Evolutionary conservation across 2,888 invertebrate genomes (phyloP), one percentile per base, ranked within the genome.

Genomic region (Microctonus brassicae): DNA sequence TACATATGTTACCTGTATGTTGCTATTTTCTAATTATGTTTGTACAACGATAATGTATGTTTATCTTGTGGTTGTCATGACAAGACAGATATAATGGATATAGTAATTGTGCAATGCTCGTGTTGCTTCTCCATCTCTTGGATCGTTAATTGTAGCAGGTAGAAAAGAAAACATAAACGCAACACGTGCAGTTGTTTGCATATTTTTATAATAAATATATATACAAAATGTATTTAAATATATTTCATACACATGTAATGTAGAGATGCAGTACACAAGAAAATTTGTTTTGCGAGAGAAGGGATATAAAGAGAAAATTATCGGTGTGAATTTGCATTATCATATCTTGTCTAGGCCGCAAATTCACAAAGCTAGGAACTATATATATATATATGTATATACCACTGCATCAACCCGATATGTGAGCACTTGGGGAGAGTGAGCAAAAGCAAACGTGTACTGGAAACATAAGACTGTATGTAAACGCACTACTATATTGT

Each of bases 281-380:
- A n/a, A n/a, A n/a, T n/a, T n/a, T n/a, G n/a, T n/a, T n/a, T n/a
- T n/a, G n/a, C n/a, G n/a, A n/a, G n/a, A n/a, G n/a, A n/a, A n/a
- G n/a, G n/a, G n/a, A n/a, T n/a, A n/a, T n/a, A n/a, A n/a, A n/a
- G n/a, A n/a, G n/a, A n/a, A n/a, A n/a, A n/a, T n/a, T n/a, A n/a
- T n/a, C 9, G 9, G 17, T 36, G 20, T 64, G 34, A 36, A 66
- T 73, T 70, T 75, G 73, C 75, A 81, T 81, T 79, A 80, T 80
- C 79, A 79, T 80, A 79, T 78, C 78, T 79, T 72, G 78, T 75
- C 77, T 76, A 75, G 76, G 75, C 80, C 78, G 72, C 79, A 79
- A 77, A 79, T 78, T 74, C 77, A 75, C 78, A 77, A 79, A 78
- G 77, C 77, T 78, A 73, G 73, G 80, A 80, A 80, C 80, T 81